Base-by-base conservation (phyloP, 2,113 vertebrate genomes). In the Scopus umbretta region DNA sequence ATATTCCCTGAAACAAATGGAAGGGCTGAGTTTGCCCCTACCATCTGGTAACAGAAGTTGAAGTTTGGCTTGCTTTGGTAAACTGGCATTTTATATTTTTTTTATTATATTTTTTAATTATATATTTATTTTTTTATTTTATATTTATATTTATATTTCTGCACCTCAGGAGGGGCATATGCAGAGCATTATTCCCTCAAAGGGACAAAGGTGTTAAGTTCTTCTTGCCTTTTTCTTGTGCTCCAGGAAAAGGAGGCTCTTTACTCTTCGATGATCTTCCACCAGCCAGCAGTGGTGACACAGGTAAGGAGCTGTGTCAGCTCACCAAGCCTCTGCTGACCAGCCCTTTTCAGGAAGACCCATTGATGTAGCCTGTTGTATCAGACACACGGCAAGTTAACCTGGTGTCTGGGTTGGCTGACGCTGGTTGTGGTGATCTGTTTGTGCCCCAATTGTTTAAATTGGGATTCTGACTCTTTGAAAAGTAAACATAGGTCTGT, bases 191-290 rank as follows among this genome's bases (percentile, higher is more conserved):
- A 15, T 58, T 84, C 27, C 19, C 25, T 89, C 8, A 8, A n/a
- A 78, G 21, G 2, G 29, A 5, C 16, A 13, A 49, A 80, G 11
- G 7, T 73, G 2, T 55, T 75, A 20, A 56, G 32, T 67, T 19
- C 3, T 55, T 79, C 36, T 76, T 65, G 40, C 30, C 3, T 91
- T 63, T 71, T 53, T 78, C 20, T 76, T 72, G 75, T 98, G 89
- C 94, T 98, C 49, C 93, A 98, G 98, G 97, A 13, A 86, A 94
- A 36, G 98, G 94, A 90, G 97, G 95, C 86, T 96, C 97, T 92
- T 96, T 98, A 61, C 98, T 98, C 34, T 98, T 98, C 0, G 98
- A 98, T 55, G 98, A 97, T 30, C 98, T 98, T 45, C 98, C 98
- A 1, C 98, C 98, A 83, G 98, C 98, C 65, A 95, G 95, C 97